Base-by-base conservation (phyloP, 2,888 invertebrate genomes). In the Brachynemurus nebulosus region DNA sequence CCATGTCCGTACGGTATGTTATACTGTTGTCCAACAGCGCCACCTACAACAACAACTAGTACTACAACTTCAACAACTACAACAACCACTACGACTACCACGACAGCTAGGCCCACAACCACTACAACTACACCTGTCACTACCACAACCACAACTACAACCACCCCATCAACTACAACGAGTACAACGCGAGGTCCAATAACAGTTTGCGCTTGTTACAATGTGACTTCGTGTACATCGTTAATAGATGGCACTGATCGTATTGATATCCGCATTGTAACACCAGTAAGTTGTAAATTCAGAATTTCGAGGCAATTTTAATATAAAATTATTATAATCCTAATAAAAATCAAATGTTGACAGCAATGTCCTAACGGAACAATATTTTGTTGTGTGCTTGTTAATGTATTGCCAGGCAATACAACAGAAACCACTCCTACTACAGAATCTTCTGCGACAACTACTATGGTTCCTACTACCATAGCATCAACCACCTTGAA, bases 1-100 rank as follows among this genome's bases (percentile, higher is more conserved):
- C 19, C 37, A 37, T 37, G 37, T 7, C 19, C 37, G 7, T 37
- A 37, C 20, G 37, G 37, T 11, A 37, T 20, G n/a, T 19, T 20
- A 8, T 37, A 37, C 12, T 37, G 37, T 21, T 37, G 37, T 20
- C 37, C 37, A 2, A 12, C 16, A n/a, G 18, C 18, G 6, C 16
- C 18, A 36, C 11, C 18, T n/a, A 16, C 37, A 3, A 12, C 18
- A 19, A 37, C 37, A 3, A 19, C 18, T 5, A 11, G 17, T n/a
- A 4, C 36, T 20, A 16, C 37, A 37, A 37, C 37, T n/a, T 12
- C 3, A n/a, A 18, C 37, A 17, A 18, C 37, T 8, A 20, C 37
- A 4, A 18, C 37, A 14, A 16, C 36, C 17, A 16, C 36, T 14
- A n/a, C 36, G 9, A 14, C 36, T 3, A 5, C 36, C 3, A 14